These are phyloP conservation scores for Drosophila virilis DNA, from an alignment of 1,140 invertebrate genomes.

Conservation along the genomic window DNA sequence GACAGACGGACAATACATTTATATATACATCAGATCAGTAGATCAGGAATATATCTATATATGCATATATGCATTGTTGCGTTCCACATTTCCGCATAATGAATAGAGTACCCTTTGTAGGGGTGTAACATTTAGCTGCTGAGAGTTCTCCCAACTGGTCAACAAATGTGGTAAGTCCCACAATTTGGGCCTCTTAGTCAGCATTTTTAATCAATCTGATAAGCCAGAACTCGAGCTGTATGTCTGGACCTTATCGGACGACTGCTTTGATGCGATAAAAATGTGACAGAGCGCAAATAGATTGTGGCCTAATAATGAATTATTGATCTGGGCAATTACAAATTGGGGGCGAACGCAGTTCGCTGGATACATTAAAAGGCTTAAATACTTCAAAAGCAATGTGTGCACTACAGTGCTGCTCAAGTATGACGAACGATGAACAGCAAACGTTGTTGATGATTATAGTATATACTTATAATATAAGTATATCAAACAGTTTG, in stretches of 20 bases:
- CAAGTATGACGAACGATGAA: too few species aligned
- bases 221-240: not conserved
- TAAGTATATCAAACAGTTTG: too few species aligned
- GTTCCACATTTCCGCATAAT: not conserved
- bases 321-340: slow-evolving; percentile 27
- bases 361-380: not conserved
- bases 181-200: slow-evolving; percentile 8
- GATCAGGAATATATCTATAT: too few species aligned
- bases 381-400: slow-evolving; percentile 5
- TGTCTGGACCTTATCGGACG: slow-evolving; percentile 5
- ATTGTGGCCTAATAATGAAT: slow-evolving; percentile 24
- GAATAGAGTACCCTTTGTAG: too few species aligned
- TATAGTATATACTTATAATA: too few species aligned
- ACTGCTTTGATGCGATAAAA: slow-evolving; percentile 18
- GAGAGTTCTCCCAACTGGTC: slow-evolving; percentile 1
- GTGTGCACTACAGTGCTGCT: too few species aligned
- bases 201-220: slow-evolving; percentile 17
- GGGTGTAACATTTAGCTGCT: not conserved
- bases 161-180: not conserved
- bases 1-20: too few species aligned
- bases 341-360: not conserved
- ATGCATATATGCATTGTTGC: not conserved
- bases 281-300: slow-evolving; percentile 19
- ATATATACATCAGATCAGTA: too few species aligned
- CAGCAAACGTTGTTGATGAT: too few species aligned